These are phyloP conservation scores for Heteractis magnifica DNA, from an alignment of 92 coral and sea anemone species.

Conservation along the genomic window DNA sequence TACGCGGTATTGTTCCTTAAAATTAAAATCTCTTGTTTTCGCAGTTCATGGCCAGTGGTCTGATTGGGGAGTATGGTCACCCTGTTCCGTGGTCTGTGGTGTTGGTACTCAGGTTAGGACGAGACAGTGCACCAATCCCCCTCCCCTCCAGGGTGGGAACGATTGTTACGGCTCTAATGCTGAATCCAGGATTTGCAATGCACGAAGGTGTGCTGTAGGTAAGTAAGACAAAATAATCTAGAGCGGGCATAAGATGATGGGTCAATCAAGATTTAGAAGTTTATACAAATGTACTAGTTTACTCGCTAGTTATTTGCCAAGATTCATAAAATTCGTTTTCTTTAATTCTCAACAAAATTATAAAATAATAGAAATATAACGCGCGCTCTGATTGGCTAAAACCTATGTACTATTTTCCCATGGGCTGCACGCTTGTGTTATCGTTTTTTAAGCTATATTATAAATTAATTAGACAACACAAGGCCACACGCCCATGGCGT, in stretches of 20 bases:
- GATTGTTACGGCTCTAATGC: slow-evolving; percentile 36
- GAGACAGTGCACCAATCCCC: slow-evolving; percentile 51
- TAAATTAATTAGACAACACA: too few relatives aligned
- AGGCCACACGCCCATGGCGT: too few relatives aligned
- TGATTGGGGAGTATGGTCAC: slow-evolving; percentile 48
- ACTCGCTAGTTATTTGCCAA: too few relatives aligned
- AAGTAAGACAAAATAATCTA: background rate
- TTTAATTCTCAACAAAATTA: too few relatives aligned
- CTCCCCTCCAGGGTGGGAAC: slow-evolving; percentile 43
- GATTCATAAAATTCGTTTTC: too few relatives aligned
- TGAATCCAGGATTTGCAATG: slow-evolving; percentile 37
- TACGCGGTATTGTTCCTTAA: too few relatives aligned
- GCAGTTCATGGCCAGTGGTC: slow-evolving; percentile 62
- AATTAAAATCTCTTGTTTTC: background rate
- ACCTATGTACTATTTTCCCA: too few relatives aligned
- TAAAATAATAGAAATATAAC: too few relatives aligned
- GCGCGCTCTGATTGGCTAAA: too few relatives aligned
- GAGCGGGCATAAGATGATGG: background rate
- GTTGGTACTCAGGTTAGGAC: slow-evolving; percentile 45
- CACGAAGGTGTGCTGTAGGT: slow-evolving; percentile 37
- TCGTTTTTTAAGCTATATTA: too few relatives aligned
- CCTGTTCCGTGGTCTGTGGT: slow-evolving; percentile 43
- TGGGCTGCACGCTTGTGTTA: too few relatives aligned
- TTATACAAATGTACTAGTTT: too few relatives aligned
- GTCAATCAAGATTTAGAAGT: background rate